Base-by-base conservation (phyloP, 1,140 invertebrate species). In the Brachystomella parvula region DNA sequence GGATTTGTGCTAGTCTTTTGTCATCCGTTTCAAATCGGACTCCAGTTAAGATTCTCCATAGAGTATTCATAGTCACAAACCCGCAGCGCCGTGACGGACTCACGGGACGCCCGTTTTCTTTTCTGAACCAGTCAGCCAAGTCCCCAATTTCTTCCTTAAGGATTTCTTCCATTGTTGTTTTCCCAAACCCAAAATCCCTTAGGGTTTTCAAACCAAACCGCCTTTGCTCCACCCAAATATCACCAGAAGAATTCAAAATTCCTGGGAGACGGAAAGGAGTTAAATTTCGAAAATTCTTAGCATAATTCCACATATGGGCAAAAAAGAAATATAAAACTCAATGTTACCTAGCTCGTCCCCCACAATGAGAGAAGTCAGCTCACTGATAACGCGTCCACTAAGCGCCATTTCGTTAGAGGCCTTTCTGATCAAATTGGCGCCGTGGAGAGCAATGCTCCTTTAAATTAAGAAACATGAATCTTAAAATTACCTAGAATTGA, bases 101-200 rank as follows among this genome's bases (percentile, higher is more conserved):
- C 49, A 64, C 35, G 3, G 44, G 44, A 29, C 9, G 15, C 28
- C 63, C 63, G 19, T 35, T 44, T 19, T 63, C 24, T 6, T 33
- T 24, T 32, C 39, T 49, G 1, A 67, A 58, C 6, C 32, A 33
- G 17, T 61, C 56, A 9, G 49, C 19, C 17, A 72, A 29, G n/a
- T 71, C 66, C 0, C 12, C 28, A 47, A 71, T 49, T 32, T 72
- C 69, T n/a, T 72, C 71, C 29, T 60, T 60, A 39, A 70, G 67
- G 17, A 68, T 29, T 1, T 28, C 30, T 57, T 72, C 71, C 31
- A 70, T 67, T 1, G 57, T 57, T 3, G 17, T 64, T 35, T 63
- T 64, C 9, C 71, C 71, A 29, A 71, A 72, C 2, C 71, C 71
- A 56, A 63, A 53, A n/a, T 63, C 28, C 9, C 35, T 19, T 17